These are phyloP conservation scores for Leptocoma aspasia DNA, from an alignment of 2,113 vertebrate species.

Conservation along the genomic window DNA sequence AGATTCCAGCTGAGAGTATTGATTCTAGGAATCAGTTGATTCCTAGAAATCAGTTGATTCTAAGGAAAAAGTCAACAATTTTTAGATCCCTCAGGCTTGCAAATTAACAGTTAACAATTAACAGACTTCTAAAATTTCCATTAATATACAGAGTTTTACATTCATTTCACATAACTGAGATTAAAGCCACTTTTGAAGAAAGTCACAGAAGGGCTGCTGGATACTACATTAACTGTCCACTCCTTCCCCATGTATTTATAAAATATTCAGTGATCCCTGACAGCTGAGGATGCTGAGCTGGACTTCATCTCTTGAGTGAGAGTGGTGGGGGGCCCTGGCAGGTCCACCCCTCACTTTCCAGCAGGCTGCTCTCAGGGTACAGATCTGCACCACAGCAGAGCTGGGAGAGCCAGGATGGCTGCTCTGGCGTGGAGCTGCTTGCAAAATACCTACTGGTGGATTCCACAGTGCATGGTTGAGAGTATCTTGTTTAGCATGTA, in stretches of 20 bases:
- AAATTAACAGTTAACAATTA: neutral
- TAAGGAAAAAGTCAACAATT: neutral
- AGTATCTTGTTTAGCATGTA: neutral
- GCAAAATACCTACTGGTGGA: neutral
- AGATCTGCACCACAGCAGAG: neutral
- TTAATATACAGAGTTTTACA: neutral
- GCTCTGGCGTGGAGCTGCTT: neutral
- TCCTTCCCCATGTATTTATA: neutral
- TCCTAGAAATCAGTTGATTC: neutral
- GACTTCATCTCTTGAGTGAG: neutral
- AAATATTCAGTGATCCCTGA: neutral
- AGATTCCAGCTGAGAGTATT: neutral
- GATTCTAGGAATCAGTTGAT: neutral
- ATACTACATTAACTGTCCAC: neutral
- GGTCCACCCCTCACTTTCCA: fast-evolving
- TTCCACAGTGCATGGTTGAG: fast-evolving
- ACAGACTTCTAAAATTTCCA: neutral
- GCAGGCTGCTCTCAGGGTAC: neutral
- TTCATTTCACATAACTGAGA: neutral
- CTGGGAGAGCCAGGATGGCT: neutral
- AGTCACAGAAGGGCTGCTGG: neutral
- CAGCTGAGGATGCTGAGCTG: neutral
- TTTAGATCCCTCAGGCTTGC: neutral
- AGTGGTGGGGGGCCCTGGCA: fast-evolving
- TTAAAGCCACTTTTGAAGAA: neutral